A percentile compares a stretch with the other conserved stretches of the same genome.
Evolutionary conservation across 2,888 invertebrate species (phyloP).

Genomic region (Eristalinus aeneus): DNA sequence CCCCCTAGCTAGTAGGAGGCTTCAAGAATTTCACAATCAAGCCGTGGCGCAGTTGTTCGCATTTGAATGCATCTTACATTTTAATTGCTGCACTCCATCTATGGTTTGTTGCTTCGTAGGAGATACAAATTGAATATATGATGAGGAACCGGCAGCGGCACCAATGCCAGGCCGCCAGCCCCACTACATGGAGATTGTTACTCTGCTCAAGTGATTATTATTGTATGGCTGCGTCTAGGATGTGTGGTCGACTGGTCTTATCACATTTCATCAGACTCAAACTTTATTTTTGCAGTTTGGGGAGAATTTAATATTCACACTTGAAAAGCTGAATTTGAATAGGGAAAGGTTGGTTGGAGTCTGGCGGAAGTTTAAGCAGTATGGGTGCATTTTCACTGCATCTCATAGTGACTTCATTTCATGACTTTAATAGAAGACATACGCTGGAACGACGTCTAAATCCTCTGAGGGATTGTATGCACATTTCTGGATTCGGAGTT

Average conservation of each 20-base stretch:
- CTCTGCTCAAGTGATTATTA: background rate
- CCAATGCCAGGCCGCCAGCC: background rate
- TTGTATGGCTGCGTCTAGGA: background rate
- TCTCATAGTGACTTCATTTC: too few species aligned
- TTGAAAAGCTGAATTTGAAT: background rate
- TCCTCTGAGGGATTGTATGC: too few species aligned
- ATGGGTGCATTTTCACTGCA: background rate
- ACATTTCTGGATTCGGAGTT: too few species aligned
- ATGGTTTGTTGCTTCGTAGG: constrained; percentile 50
- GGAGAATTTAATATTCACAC: background rate
- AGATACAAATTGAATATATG: constrained; percentile 51
- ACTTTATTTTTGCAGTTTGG: background rate
- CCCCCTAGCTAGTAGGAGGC: background rate
- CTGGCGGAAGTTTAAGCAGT: background rate
- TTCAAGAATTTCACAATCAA: constrained; percentile 39
- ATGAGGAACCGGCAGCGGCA: background rate
- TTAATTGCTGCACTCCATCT: constrained; percentile 66
- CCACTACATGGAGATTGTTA: background rate
- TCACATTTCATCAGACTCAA: background rate
- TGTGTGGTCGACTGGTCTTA: background rate
- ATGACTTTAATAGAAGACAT: too few species aligned
- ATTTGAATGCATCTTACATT: constrained; percentile 66
- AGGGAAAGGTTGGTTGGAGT: background rate
- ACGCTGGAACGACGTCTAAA: too few species aligned
- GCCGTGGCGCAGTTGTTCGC: constrained; percentile 45